Evolutionary conservation across 2,888 invertebrate genomes (phyloP), one percentile per base, ranked within the genome.

Genomic region (Acanthoscelides obtectus): DNA sequence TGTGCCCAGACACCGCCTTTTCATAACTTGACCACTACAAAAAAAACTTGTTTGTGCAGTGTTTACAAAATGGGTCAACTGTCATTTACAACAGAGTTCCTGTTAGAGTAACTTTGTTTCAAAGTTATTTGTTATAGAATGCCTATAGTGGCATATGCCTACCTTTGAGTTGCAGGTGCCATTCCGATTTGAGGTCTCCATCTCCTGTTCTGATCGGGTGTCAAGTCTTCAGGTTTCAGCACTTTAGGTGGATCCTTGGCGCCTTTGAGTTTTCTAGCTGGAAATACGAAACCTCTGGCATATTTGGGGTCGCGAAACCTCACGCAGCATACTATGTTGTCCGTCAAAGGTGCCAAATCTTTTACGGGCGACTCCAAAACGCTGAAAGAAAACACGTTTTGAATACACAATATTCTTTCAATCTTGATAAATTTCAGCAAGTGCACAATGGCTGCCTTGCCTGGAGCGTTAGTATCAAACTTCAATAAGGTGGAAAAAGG

Each of bases 271-370:
- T 91, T 87, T 21, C 86, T 87, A 65, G 97, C 92, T n/a, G 92
- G 92, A 86, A 95, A 97, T 66, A 94, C 87, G 84, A 90, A 94
- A 79, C 90, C 92, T 2, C 87, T 88, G 0, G 89, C 87, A 86
- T 92, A 97, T 78, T 88, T 87, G 0, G 96, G 97, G 87, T 98
- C 96, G 71, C 90, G 86, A 86, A 87, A 98, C 71, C 91, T 87
- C 2, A 93, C 90, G 82, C 94, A 92, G 75, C 88, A 86, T 72
- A 88, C 90, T 19, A 81, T 82, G 85, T 92, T 92, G 68, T 87
- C 88, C 1, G 86, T 82, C 68, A 91, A 86, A 8, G 91, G 89
- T n/a, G 88, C 86, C 71, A 92, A 86, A 0, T 92, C 94, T 25
- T 87, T 86, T 69, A 95, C 92, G 0, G 94, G 94, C 0, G 94